Evolutionary conservation across 2,797 vertebrate genomes (phyloP).

Genomic region (Phoeniculus purpureus): DNA sequence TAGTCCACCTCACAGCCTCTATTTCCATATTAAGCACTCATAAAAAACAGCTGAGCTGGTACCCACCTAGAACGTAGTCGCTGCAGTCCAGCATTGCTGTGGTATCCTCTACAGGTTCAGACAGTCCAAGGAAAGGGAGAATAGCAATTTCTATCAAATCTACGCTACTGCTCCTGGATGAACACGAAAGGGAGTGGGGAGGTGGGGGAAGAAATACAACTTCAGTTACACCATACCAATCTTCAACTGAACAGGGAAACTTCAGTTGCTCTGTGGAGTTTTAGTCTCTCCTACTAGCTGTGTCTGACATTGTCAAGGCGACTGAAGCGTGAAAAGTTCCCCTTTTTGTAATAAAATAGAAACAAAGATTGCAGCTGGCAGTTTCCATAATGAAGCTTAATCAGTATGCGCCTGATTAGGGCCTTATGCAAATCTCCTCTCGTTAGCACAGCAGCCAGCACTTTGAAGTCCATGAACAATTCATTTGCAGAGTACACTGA

Average conservation of each 20-base stretch:
- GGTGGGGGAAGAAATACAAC: slow-evolving; percentile 75
- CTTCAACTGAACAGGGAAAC: slow-evolving; percentile 82
- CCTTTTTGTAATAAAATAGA: slow-evolving; percentile 94
- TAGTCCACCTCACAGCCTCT: slow-evolving; percentile 71
- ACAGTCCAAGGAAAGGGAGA: slow-evolving; percentile 75
- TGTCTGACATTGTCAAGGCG: slow-evolving; percentile 94
- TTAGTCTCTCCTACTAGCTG: slow-evolving; percentile 82
- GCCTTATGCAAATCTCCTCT: slow-evolving; percentile 99
- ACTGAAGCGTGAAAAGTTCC: slow-evolving; percentile 96
- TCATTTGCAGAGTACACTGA: slow-evolving; percentile 97
- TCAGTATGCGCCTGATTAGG: slow-evolving; percentile 99
- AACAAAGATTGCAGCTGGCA: slow-evolving; percentile 99
- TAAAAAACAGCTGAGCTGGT: slow-evolving; percentile 75
- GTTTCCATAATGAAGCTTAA: slow-evolving; percentile 99
- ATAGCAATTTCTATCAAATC: slow-evolving; percentile 76
- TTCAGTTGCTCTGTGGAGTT: slow-evolving; percentile 84
- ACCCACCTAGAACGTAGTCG: slow-evolving; percentile 85
- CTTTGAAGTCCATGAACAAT: slow-evolving; percentile 99
- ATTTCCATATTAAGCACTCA: slow-evolving; percentile 75
- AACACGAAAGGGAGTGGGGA: slow-evolving; percentile 70
- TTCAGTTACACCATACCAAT: slow-evolving; percentile 82
- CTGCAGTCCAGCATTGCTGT: slow-evolving; percentile 85
- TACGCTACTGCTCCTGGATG: slow-evolving; percentile 69
- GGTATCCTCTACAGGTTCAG: slow-evolving; percentile 73
- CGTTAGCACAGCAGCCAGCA: slow-evolving; percentile 95